Evolutionary conservation across 2,113 vertebrate genomes (phyloP).

Genomic region (Campylomormyrus tamandua): DNA sequence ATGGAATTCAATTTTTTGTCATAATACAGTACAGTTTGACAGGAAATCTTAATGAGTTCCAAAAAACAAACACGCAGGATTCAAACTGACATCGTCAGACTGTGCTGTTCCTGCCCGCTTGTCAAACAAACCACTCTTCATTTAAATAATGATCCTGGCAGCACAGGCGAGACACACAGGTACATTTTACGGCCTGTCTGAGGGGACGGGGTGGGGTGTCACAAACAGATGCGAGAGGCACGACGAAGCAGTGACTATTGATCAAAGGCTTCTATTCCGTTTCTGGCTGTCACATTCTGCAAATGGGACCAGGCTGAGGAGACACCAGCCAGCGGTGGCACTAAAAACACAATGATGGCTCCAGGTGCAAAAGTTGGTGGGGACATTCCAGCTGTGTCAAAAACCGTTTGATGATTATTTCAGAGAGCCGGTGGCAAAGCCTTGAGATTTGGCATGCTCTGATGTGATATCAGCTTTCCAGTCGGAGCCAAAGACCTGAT

Average conservation of each 20-base stretch:
- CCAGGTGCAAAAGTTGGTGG: neutral
- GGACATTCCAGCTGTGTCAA: neutral
- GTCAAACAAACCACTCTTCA: neutral
- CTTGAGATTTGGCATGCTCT: slow-evolving; percentile 12
- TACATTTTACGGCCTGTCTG: neutral
- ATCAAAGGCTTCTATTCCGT: neutral
- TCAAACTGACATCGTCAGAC: neutral
- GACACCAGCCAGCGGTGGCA: neutral
- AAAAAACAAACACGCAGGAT: neutral
- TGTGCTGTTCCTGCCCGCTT: neutral
- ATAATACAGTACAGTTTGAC: neutral
- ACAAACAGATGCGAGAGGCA: neutral
- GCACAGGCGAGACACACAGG: neutral
- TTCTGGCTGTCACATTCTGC: neutral
- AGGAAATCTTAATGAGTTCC: neutral
- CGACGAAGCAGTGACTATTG: neutral
- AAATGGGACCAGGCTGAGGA: neutral
- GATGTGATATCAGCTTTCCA: slow-evolving; percentile 33
- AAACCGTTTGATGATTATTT: slow-evolving; percentile 2
- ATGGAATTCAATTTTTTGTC: neutral
- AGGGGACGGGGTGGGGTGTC: neutral
- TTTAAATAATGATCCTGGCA: neutral
- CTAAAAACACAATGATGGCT: neutral
- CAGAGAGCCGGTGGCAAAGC: neutral
- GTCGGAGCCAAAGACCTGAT: slow-evolving; percentile 30